Conservation (phyloP, 2,888 invertebrate genomes). For the Ceramica pisi region DNA sequence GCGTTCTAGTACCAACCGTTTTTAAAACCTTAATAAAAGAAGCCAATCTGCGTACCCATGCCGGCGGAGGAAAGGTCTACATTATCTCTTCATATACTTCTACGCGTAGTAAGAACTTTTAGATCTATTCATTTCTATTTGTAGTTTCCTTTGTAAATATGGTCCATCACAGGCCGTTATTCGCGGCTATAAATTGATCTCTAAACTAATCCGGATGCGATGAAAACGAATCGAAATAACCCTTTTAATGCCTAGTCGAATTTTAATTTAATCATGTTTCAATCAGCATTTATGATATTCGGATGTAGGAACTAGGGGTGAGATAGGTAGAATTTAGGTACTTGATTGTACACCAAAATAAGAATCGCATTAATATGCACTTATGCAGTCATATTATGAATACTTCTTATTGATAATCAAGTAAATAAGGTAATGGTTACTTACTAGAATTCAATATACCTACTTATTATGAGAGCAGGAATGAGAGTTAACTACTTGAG, state of each 20-base stretch:
- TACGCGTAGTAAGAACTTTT: neutral
- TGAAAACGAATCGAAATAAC: constrained; percentile 45
- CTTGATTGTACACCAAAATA: neutral
- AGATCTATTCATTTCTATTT: neutral
- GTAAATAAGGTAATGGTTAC: neutral
- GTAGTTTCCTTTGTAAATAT: constrained; percentile 2
- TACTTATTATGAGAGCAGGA: no score
- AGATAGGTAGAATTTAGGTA: neutral
- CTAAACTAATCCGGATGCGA: constrained; percentile 37
- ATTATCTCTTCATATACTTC: neutral
- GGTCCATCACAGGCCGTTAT: constrained; percentile 7
- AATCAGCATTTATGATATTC: constrained; percentile 27
- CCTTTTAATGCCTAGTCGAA: constrained; percentile 23
- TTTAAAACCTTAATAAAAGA: neutral
- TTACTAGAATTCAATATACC: neutral
- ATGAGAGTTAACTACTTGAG: neutral
- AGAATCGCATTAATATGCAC: neutral
- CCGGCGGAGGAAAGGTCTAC: neutral
- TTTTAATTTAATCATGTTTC: constrained; percentile 36
- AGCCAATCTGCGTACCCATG: neutral
- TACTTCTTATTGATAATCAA: neutral
- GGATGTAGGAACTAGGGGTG: neutral
- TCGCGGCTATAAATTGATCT: constrained; percentile 35
- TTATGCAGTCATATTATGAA: no score
- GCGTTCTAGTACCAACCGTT: neutral